Evolutionary conservation across 2,113 vertebrate species (phyloP).

Genomic region (Smithornis capensis): DNA sequence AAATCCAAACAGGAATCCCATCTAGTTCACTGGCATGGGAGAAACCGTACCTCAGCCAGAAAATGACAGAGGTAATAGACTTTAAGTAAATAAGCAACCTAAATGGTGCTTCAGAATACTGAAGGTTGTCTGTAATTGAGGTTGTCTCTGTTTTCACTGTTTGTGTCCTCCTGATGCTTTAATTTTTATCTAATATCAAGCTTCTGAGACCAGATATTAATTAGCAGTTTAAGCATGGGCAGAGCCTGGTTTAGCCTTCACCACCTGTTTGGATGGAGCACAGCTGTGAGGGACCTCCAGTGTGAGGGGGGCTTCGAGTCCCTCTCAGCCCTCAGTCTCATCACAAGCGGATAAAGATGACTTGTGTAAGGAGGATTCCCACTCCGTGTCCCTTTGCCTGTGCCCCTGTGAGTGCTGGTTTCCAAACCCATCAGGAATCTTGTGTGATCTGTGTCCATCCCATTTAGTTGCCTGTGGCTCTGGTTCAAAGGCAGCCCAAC

Average conservation of each 20-base stretch:
- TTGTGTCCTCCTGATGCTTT: neutral
- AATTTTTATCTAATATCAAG: neutral
- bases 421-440: neutral
- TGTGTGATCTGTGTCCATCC: accelerated
- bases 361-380: neutral
- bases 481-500: neutral
- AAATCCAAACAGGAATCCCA: constrained; percentile 2
- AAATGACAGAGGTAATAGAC: neutral
- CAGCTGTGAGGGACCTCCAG: constrained; percentile 22
- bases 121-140: neutral
- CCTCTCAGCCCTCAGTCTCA: neutral
- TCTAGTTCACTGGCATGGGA: neutral
- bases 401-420: neutral
- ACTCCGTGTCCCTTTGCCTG: neutral
- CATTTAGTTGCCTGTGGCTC: neutral
- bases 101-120: neutral
- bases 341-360: neutral
- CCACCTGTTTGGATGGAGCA: constrained; percentile 15
- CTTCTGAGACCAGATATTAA: constrained; percentile 2
- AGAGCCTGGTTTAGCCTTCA: neutral
- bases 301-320: neutral
- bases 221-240: constrained; percentile 22
- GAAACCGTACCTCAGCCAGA: neutral
- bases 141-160: neutral
- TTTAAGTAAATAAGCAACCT: neutral